These are phyloP conservation scores for Cataglyphis altisquamis DNA, from an alignment of 2,888 invertebrate genomes.

Conservation along the genomic window DNA sequence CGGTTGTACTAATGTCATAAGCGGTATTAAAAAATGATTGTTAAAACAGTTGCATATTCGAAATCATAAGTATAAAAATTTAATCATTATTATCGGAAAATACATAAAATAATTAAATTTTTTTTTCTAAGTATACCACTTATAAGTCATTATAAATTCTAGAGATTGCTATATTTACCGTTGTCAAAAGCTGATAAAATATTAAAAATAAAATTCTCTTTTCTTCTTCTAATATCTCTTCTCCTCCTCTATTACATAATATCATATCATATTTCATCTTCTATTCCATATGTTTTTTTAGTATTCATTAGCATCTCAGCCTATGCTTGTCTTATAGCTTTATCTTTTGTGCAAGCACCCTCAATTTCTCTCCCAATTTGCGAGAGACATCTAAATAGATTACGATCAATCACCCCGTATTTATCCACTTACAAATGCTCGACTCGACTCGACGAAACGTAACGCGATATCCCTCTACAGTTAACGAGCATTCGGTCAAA, in stretches of 20 bases:
- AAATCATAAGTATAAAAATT: neutral
- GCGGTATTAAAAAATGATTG: neutral
- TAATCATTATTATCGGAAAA: neutral
- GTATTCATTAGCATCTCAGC: conserved; percentile 23
- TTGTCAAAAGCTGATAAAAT: neutral
- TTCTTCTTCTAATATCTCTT: neutral
- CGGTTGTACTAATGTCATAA: neutral
- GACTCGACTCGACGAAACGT: conserved; percentile 30
- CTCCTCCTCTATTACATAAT: neutral
- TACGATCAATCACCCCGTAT: conserved; percentile 35
- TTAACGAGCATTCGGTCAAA: conserved; percentile 36
- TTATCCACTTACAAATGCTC: conserved; percentile 35
- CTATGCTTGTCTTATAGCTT: neutral
- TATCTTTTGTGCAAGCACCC: conserved; percentile 13
- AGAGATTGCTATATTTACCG: neutral
- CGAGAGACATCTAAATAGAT: conserved; percentile 41
- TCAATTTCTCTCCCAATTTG: conserved; percentile 45
- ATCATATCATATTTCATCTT: neutral
- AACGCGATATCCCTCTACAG: conserved; percentile 34
- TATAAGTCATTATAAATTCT: neutral
- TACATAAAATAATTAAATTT: conserved; percentile 1
- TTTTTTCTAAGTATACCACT: neutral
- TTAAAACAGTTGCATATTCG: neutral
- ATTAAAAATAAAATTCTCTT: conserved; percentile 5
- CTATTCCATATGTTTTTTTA: neutral